phyloP scores from a whole-genome alignment of 2,888 invertebrate genomes.

The Anoplius nigerrimus region DNA sequence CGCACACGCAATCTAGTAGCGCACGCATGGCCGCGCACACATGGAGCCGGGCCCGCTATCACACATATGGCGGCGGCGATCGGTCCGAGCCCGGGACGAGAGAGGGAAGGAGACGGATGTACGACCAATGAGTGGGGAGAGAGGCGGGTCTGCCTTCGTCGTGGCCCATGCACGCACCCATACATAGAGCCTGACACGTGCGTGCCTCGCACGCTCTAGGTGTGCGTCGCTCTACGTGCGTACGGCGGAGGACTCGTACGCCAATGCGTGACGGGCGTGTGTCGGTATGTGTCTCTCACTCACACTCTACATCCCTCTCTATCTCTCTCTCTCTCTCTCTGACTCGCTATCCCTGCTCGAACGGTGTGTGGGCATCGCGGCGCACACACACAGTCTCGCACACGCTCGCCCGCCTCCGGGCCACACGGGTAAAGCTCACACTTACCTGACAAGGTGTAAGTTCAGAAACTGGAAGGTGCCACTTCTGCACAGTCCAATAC shows the following conservation, averaged over 20 bases:
- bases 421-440: constrained; percentile 70
- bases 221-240: too few species aligned
- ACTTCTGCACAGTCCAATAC: constrained; percentile 74
- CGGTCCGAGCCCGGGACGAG: not conserved
- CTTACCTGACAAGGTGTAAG: constrained; percentile 75
- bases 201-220: too few species aligned
- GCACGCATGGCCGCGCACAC: constrained; percentile 13
- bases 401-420: constrained; percentile 41
- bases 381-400: constrained; percentile 25
- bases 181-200: too few species aligned
- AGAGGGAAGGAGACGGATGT: constrained; percentile 2
- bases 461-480: constrained; percentile 74
- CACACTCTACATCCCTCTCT: constrained; percentile 75
- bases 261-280: constrained; percentile 71
- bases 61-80: not conserved
- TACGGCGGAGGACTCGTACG: too few species aligned
- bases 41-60: constrained; percentile 38
- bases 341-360: not conserved
- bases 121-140: not conserved
- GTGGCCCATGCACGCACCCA: constrained; percentile 26
- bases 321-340: constrained; percentile 71
- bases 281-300: constrained; percentile 17
- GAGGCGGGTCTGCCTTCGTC: constrained; percentile 42
- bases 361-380: constrained; percentile 26
- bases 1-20: not conserved